Conservation (phyloP, 1,140 invertebrate species). For the Himalopsyche phryganea region DNA sequence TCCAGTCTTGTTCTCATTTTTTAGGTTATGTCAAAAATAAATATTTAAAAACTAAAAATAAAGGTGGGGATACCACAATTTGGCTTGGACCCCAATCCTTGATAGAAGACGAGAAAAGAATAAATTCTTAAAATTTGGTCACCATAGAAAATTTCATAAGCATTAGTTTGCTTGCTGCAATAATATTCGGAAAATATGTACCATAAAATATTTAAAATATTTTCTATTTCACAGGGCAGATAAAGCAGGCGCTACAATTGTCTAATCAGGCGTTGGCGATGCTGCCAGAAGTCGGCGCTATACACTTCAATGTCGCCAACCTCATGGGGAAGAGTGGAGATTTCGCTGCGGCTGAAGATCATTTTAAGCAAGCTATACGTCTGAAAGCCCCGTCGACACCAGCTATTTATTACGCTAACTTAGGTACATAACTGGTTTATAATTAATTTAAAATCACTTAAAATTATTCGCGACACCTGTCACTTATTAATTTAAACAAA, state of each 20-base stretch:
- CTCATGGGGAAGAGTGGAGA: constrained; percentile 77
- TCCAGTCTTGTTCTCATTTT: no score
- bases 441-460: not conserved
- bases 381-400: constrained; percentile 63
- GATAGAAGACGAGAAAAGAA: no score
- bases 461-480: not conserved
- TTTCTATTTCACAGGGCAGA: constrained; percentile 48
- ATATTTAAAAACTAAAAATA: no score
- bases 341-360: constrained; percentile 74
- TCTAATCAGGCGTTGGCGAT: constrained; percentile 65
- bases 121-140: no score
- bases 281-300: constrained; percentile 66
- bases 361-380: constrained; percentile 74
- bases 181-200: no score
- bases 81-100: no score
- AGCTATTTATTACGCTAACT: constrained; percentile 74
- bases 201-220: not conserved
- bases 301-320: constrained; percentile 87
- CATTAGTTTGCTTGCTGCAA: no score
- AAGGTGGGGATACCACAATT: no score
- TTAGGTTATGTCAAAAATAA: no score
- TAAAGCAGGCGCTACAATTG: constrained; percentile 65
- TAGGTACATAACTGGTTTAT: constrained; percentile 57
- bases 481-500: not conserved
- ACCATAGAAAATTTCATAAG: no score